These are phyloP conservation scores for Chlamydotis undulata DNA, from an alignment of 2,113 vertebrate genomes.

Conservation along the genomic window DNA sequence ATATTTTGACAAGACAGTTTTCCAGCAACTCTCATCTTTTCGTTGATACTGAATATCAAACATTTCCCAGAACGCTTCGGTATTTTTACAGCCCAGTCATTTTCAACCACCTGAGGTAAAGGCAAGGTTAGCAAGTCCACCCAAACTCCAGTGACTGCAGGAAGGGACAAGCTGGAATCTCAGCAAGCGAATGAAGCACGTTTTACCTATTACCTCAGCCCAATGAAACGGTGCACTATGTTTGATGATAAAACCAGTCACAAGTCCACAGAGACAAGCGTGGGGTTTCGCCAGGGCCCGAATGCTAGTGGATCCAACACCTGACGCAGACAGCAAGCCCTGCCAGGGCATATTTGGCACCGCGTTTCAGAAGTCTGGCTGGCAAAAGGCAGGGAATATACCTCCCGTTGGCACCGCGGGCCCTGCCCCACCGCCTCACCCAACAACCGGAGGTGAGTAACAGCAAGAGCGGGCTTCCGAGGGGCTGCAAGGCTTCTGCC, in stretches of 20 bases:
- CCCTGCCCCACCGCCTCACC: background rate
- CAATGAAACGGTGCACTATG: too few species aligned
- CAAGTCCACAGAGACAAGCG: rapidly evolving
- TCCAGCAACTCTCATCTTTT: background rate
- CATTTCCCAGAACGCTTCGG: rapidly evolving
- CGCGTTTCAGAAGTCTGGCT: background rate
- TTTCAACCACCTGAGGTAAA: background rate
- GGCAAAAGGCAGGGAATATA: background rate
- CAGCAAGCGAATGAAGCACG: too few species aligned
- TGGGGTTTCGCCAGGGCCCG: too few species aligned
- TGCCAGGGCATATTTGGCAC: background rate
- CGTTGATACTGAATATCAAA: rapidly evolving
- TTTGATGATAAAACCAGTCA: background rate
- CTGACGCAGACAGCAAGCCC: background rate
- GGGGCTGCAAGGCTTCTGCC: background rate
- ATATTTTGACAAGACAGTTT: background rate
- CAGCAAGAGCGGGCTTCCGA: background rate
- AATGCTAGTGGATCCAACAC: too few species aligned
- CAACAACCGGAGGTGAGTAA: rapidly evolving
- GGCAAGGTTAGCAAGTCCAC: background rate
- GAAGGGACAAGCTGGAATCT: too few species aligned
- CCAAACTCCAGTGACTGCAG: background rate
- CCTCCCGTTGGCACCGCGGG: background rate
- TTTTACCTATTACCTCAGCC: too few species aligned
- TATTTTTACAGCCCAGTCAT: background rate